phyloP scores from a whole-genome alignment of 1,140 invertebrate species.

The Periplaneta americana region DNA sequence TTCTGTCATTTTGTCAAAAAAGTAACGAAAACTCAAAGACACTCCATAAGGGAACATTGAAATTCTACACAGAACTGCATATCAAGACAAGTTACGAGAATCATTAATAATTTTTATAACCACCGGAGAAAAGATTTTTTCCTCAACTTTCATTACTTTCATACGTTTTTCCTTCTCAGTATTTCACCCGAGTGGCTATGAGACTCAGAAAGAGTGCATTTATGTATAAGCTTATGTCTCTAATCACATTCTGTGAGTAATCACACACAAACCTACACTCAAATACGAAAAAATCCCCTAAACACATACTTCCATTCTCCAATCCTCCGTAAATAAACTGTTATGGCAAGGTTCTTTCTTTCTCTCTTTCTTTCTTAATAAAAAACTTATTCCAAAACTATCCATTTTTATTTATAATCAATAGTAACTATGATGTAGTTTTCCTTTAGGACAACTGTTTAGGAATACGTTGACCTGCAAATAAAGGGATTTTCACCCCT shows the following conservation, averaged over 20 bases:
- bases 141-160: not conserved
- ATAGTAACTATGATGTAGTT: not conserved
- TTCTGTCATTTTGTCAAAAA: not conserved
- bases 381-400: slow-evolving; percentile 13
- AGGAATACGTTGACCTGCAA: not conserved
- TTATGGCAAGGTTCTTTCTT: not conserved
- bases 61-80: not conserved
- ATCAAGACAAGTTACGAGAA: too few relatives aligned
- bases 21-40: too few relatives aligned
- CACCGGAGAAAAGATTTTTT: not conserved
- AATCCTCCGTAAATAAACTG: not conserved
- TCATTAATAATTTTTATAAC: not conserved
- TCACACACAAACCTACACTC: not conserved
- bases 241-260: not conserved
- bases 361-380: not conserved
- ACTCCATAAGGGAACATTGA: not conserved
- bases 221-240: not conserved
- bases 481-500: not conserved
- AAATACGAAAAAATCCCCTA: not conserved
- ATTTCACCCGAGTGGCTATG: not conserved
- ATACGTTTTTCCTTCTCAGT: too few relatives aligned
- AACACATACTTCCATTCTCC: not conserved
- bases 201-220: not conserved
- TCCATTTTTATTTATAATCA: slow-evolving; percentile 7
- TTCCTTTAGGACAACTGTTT: not conserved